Base-by-base conservation (phyloP, 2,797 vertebrate species). In the Sebastes itinus region DNA sequence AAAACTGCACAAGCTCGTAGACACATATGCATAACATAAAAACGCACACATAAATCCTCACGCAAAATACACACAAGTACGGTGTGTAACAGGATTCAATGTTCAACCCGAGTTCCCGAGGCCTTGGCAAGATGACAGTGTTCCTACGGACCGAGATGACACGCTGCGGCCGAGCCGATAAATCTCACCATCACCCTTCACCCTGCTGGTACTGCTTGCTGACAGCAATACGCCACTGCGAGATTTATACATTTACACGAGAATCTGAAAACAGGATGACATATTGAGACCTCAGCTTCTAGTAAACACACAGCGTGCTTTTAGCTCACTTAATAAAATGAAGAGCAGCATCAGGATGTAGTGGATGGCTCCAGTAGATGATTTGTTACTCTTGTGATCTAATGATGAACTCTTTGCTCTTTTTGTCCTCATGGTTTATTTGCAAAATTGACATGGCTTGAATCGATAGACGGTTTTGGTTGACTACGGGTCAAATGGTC, bases 101-200 rank as follows among this genome's bases (percentile, higher is more conserved):
- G 13, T 65, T 81, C 76, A 72, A 20, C 77, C 76, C 32, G 71
- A 75, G 83, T 13, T 77, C 68, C 61, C 4, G 30, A 67, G 76
- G 74, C 81, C 63, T 82, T 81, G 83, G 87, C 84, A 25, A 3
- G 71, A 63, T 80, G 85, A 84, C 87, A 89, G 80, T 27, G 1
- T 75, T 82, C 73, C 67, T 77, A 32, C 28, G 11, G 79, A 46
- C 58, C 13, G 52, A 80, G 80, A 87, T 72, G 81, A 86, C 78
- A 79, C 72, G 42, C 79, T 74, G 87, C 7, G 74, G 69, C 86
- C 86, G 28, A 38, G 82, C 78, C 33, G 72, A 88, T 89, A 88
- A 82, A 92, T 87, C 90, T 91, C 78, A 11, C 75, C 72, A 65
- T 87, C 88, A 71, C 14, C 82, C 54, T 62, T 77, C 67, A 56